Evolutionary conservation across 2,113 vertebrate genomes (phyloP).

Genomic region (Callocephalon fimbriatum): DNA sequence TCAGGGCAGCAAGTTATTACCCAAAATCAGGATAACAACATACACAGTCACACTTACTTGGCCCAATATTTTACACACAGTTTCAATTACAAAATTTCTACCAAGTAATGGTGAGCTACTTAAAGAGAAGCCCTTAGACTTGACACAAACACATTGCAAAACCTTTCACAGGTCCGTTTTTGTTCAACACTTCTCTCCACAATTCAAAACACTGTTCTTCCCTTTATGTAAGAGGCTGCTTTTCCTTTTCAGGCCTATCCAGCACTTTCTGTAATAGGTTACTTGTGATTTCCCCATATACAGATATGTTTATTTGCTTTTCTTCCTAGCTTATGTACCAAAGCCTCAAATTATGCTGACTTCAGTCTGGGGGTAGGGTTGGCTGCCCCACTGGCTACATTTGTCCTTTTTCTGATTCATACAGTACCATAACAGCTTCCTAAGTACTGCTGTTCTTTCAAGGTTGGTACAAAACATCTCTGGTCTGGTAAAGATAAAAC

Average conservation of each 20-base stretch:
- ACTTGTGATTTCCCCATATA: background rate
- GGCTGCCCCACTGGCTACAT: background rate
- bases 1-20: background rate
- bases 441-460: background rate
- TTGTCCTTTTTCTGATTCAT: background rate
- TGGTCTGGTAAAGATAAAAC: background rate
- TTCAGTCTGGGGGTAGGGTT: background rate
- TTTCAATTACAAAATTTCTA: background rate
- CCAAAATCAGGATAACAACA: background rate
- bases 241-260: background rate
- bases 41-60: fast-evolving
- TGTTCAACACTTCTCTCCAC: background rate
- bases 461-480: background rate
- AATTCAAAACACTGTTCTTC: background rate
- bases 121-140: background rate
- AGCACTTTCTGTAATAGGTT: background rate
- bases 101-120: background rate
- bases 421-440: background rate
- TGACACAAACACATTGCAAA: background rate
- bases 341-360: background rate
- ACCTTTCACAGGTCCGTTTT: background rate
- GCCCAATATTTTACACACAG: background rate
- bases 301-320: background rate
- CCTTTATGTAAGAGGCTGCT: background rate
- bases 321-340: background rate